Evolutionary conservation across 2,888 invertebrate genomes (phyloP).

Genomic region (Matsumyia berberina): DNA sequence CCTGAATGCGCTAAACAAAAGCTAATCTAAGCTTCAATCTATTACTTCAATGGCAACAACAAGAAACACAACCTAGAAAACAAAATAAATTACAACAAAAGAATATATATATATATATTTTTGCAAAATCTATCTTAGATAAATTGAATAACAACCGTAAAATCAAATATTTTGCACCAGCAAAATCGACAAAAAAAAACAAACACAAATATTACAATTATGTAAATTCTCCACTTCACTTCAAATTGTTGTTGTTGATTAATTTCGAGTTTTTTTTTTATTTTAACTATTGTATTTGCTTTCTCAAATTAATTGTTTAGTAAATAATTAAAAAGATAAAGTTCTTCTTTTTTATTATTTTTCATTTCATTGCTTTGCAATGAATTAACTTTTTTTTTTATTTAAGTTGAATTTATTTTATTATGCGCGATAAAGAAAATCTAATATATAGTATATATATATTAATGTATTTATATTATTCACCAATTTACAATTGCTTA

Average conservation of each 20-base stretch:
- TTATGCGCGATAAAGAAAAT: slow-evolving; percentile 46
- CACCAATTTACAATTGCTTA: slow-evolving; percentile 66
- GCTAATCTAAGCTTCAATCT: slow-evolving; percentile 87
- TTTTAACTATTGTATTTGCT: slow-evolving; percentile 3
- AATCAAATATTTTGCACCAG: slow-evolving; percentile 32
- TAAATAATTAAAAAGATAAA: background rate
- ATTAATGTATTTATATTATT: slow-evolving; percentile 62
- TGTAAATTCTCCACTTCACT: slow-evolving; percentile 6
- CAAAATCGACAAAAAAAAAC: slow-evolving; percentile 20
- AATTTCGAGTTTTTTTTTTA: slow-evolving; percentile 3
- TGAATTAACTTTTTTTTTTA: slow-evolving; percentile 30
- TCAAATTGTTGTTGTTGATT: slow-evolving; percentile 21
- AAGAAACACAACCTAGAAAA: too few relatives aligned
- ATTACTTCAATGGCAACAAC: slow-evolving; percentile 29
- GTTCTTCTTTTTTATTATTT: slow-evolving; percentile 9
- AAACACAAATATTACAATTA: slow-evolving; percentile 20
- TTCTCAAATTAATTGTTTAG: slow-evolving; percentile 34
- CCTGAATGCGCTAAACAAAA: slow-evolving; percentile 99
- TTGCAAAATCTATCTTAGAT: slow-evolving; percentile 37
- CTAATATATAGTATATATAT: slow-evolving; percentile 58
- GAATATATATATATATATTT: slow-evolving; percentile 46
- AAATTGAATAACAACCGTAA: background rate
- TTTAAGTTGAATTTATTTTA: slow-evolving; percentile 59
- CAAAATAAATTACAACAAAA: slow-evolving; percentile 49
- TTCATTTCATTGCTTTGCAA: slow-evolving; percentile 16